Conservation (phyloP, 2,113 vertebrate species). For the Hemichromis elongatus region DNA sequence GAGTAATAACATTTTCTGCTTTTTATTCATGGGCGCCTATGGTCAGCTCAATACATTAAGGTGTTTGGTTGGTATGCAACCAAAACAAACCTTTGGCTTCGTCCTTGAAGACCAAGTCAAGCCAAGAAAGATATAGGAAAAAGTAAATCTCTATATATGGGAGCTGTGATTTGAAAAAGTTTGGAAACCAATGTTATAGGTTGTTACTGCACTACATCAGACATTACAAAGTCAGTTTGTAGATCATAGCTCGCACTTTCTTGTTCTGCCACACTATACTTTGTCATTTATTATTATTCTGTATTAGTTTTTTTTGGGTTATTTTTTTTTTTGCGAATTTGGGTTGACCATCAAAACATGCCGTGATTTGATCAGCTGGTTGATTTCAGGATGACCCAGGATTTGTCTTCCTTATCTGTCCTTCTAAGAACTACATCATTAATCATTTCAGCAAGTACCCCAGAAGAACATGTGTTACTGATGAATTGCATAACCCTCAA, state of each 20-base stretch:
- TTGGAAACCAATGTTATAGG: not conserved
- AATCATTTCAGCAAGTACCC: not conserved
- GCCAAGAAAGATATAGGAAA: no score
- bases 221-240: not conserved
- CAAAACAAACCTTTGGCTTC: not conserved
- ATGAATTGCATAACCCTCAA: not conserved
- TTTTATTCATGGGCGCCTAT: not conserved
- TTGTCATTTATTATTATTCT: not conserved
- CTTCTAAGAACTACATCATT: not conserved
- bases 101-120: not conserved
- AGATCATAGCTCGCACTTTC: not conserved
- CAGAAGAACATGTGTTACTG: not conserved
- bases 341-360: not conserved
- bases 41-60: not conserved
- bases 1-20: not conserved
- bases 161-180: not conserved
- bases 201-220: not conserved
- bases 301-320: not conserved
- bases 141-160: not conserved
- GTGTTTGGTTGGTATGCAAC: not conserved
- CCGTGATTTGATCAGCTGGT: not conserved
- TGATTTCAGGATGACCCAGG: not conserved
- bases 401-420: not conserved
- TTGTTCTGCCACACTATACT: not conserved
- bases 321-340: not conserved